A percentile compares a stretch with the other conserved stretches of the same genome.
phyloP scores from a whole-genome alignment of 1,140 invertebrate species.

The Bombus polaris region DNA sequence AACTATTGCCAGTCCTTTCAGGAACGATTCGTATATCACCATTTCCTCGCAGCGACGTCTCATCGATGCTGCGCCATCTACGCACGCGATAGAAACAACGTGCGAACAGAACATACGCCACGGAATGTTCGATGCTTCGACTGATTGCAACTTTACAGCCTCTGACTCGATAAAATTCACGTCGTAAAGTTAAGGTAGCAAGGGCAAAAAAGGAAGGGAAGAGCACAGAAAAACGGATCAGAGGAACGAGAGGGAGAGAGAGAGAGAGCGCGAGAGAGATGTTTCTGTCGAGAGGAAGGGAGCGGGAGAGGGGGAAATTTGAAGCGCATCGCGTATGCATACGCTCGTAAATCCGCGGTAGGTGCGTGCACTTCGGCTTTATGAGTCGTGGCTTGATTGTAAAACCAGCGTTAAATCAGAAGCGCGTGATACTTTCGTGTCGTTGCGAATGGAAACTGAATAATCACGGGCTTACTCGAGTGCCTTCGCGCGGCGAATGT shows the following conservation, averaged over 20 bases:
- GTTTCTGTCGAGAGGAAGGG: too few species aligned
- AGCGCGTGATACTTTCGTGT: conserved; percentile 14
- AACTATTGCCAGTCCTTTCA: conserved; percentile 29
- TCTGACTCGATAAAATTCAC: conserved; percentile 31
- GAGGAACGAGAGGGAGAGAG: background rate
- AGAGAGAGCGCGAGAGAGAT: too few species aligned
- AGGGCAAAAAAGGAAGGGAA: background rate
- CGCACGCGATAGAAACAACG: background rate
- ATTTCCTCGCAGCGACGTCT: background rate
- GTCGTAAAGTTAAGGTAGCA: conserved; percentile 49
- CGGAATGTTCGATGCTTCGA: conserved; percentile 29
- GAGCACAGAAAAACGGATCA: too few species aligned
- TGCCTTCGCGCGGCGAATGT: too few species aligned
- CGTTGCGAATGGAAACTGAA: conserved; percentile 39
- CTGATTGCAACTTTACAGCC: conserved; percentile 45
- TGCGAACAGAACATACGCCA: background rate
- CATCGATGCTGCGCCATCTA: background rate
- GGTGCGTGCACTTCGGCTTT: conserved; percentile 34
- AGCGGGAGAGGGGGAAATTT: background rate
- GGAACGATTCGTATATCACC: conserved; percentile 9
- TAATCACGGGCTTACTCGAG: conserved; percentile 13
- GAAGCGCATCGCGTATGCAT: conserved; percentile 52
- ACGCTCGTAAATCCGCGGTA: conserved; percentile 46
- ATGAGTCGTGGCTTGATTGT: conserved; percentile 45
- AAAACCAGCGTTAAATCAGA: conserved; percentile 54